These are phyloP conservation scores for Megamerina dolium DNA, from an alignment of 2,888 invertebrate species.

Conservation along the genomic window DNA sequence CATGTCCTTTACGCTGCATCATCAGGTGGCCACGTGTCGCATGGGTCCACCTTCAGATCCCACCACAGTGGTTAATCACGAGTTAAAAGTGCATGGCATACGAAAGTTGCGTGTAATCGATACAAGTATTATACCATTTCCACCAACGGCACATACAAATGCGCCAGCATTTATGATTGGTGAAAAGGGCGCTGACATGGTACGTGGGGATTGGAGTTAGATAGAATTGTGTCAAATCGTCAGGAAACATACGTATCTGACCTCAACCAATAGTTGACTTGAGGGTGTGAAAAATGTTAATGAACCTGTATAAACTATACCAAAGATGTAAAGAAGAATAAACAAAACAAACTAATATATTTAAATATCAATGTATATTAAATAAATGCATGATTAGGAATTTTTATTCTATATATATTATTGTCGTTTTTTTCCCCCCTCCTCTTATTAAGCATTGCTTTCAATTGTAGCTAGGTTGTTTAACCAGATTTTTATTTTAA, in stretches of 20 bases:
- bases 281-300: no score
- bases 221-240: background rate
- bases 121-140: slow-evolving; percentile 59
- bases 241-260: background rate
- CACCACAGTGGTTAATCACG: slow-evolving; percentile 57
- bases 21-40: slow-evolving; percentile 60
- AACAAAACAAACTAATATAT: no score
- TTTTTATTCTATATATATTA: no score
- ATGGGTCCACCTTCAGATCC: slow-evolving; percentile 61
- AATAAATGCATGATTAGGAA: no score
- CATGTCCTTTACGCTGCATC: slow-evolving; percentile 56
- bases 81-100: slow-evolving; percentile 57
- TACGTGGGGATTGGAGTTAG: slow-evolving; percentile 52
- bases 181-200: slow-evolving; percentile 61
- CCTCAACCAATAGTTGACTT: no score
- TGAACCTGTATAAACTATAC: no score
- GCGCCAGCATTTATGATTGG: slow-evolving; percentile 63
- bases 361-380: no score
- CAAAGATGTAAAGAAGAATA: no score
- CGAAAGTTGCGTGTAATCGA: slow-evolving; percentile 58
- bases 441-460: no score
- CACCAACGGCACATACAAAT: slow-evolving; percentile 59
- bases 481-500: no score
- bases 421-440: no score
- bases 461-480: no score